Percentiles rank a stretch among this genome's conserved stretches.
Evolutionary conservation across 2,888 invertebrate species (phyloP).

Genomic region (Torymus tubicola): DNA sequence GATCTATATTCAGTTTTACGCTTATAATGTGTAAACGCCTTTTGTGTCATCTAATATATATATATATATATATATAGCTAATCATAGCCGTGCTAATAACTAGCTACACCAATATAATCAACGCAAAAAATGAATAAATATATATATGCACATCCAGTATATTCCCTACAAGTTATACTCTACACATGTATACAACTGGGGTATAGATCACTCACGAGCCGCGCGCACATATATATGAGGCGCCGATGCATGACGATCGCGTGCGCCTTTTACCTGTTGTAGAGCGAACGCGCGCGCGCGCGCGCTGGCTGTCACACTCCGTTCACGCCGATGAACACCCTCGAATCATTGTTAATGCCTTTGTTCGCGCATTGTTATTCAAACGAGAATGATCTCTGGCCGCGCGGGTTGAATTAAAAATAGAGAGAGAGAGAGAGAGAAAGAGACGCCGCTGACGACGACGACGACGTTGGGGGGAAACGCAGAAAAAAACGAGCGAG

Average conservation of each 20-base stretch:
- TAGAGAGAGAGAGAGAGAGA: not conserved
- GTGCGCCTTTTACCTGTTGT: conserved; percentile 52
- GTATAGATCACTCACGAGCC: too few species aligned
- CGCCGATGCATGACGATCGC: conserved; percentile 54
- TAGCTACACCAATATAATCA: conserved; percentile 19
- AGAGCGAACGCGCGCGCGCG: not conserved
- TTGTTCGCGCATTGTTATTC: conserved; percentile 56
- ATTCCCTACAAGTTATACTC: conserved; percentile 25
- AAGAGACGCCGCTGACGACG: not conserved
- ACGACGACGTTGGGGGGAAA: not conserved
- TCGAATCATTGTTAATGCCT: conserved; percentile 56
- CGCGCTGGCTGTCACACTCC: conserved; percentile 49
- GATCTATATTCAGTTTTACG: too few species aligned
- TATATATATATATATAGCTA: not conserved
- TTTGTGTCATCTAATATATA: too few species aligned
- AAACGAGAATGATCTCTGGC: conserved; percentile 41
- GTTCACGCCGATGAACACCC: conserved; percentile 52
- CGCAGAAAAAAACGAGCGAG: conserved; percentile 3
- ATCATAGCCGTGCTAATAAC: conserved; percentile 32
- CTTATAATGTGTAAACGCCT: not conserved
- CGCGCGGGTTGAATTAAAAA: conserved; percentile 45
- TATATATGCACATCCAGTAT: not conserved
- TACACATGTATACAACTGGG: too few species aligned
- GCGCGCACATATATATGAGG: not conserved
- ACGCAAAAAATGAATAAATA: conserved; percentile 3